phyloP scores from a whole-genome alignment of 2,113 vertebrate genomes.

The Charina bottae region DNA sequence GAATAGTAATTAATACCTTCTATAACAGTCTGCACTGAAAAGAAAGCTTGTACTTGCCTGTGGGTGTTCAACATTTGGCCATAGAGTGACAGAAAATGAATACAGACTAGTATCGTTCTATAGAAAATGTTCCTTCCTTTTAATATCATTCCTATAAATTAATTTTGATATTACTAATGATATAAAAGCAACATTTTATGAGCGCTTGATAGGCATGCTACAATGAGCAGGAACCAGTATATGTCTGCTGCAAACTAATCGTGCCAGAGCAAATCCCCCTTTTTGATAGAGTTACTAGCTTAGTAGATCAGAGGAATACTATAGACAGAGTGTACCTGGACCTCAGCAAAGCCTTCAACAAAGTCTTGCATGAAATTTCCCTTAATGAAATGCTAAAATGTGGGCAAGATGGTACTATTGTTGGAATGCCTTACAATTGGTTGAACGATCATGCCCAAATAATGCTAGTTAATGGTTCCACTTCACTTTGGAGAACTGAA shows the following conservation, averaged over 20 bases:
- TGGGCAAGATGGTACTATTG: neutral
- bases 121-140: neutral
- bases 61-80: constrained; percentile 2
- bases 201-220: neutral
- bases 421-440: neutral
- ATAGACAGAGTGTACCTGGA: neutral
- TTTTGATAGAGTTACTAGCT: neutral
- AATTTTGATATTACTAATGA: neutral
- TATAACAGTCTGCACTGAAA: neutral
- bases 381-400: neutral
- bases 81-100: neutral
- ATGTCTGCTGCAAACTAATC: neutral
- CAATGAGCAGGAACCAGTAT: neutral
- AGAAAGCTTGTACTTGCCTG: constrained; percentile 1
- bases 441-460: neutral
- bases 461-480: neutral
- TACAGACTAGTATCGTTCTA: neutral
- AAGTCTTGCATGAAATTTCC: neutral
- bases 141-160: neutral
- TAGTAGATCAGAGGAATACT: neutral
- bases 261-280: neutral
- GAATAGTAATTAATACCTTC: neutral
- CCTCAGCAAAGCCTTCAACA: neutral
- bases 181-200: neutral
- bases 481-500: neutral